Base-by-base conservation (phyloP, 1,140 invertebrate species). In the Carcinoscorpius rotundicauda region DNA sequence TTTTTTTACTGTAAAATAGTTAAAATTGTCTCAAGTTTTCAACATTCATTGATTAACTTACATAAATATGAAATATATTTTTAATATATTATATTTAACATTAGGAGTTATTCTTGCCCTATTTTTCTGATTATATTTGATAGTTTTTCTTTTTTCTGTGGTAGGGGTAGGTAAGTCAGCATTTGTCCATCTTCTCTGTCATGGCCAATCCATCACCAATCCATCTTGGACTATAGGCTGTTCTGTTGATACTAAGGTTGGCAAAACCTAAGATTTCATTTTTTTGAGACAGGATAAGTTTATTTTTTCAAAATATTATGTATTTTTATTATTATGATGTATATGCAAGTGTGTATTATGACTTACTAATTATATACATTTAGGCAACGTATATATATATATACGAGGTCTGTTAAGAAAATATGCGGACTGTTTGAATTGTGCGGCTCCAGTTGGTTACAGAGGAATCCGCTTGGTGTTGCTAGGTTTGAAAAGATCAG, bases 141-240 rank as follows among this genome's bases (percentile, higher is more conserved):
- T 51, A 55, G 52, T 61, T 11, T 49, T 67, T 65, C 52, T 66
- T 64, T 68, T 65, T 48, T 68, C 61, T 72, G 78, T 60, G 0
- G 29, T 69, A 89, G 91, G 92, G 69, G 93, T 97, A 69, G 95
- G 95, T 10, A 98, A 98, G 83, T 91, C 93, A 49, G 95, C 91
- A 6, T 80, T 97, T 50, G 91, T 91, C 0, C 89, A 97, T 80
- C 79, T 97, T 61, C 89, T 96, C 71, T 89, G 91, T 62, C 85
- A 95, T 71, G 87, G 88, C 75, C 86, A 94, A 77, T 84, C 88
- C 3, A 84, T 93, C 5, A 80, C 79, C 65, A 90, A 87, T 69
- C 90, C 93, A 5, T 85, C 87, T 63, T 97, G 92, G 89, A 98
- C 94, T 0, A 87, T 98, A 67, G 95, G 95, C 11, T 97, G 93